Evolutionary conservation across 30 jellyfish, hydroid and myxozoan genomes (phyloP), one percentile per base, ranked within the genome.

Genomic region (Pseudorhiza aurosa): DNA sequence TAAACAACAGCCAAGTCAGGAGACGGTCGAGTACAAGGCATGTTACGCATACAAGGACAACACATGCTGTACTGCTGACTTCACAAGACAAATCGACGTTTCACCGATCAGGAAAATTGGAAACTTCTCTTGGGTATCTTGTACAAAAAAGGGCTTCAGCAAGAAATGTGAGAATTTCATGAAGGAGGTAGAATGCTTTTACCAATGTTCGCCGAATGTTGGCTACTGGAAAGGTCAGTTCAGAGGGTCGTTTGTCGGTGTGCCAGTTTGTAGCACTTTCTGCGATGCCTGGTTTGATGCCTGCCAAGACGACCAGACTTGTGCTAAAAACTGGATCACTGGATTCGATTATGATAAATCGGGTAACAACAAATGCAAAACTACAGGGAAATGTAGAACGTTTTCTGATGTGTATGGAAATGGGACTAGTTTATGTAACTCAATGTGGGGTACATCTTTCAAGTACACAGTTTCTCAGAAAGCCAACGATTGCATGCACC

Each of bases 271-370:
- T 65, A 35, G 85, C 27, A 40, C 76, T 14, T 74, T 86, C 53
- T 86, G 96, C 59, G 82, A 86, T 62, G 85, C 85, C n/a, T 86
- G 96, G 96, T 86, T 72, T 40, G 91, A 86, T 40, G 96, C 96
- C 5, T 86, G 96, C 83, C 64, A 65, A 33, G 56, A 31, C 27
- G 96, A 86, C 6, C 17, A 1, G 32, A 75, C 91, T 2, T 86
- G 96, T 58, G 96, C 96, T 57, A 76, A 44, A 33, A 76, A 86
- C 53, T 86, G 96, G 96, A 76, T 86, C 45, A 75, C 87, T 4
- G 96, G 55, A 28, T 86, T 62, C 29, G 79, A 75, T 31, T 9
- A 12, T 8, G 14, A 18, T 19, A 65, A 37, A 21, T 0, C 8
- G 11, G 88, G 84, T 8, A 55, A 55, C 24, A 86, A 86, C 85